Evolutionary conservation across 2,797 vertebrate species (phyloP).

Genomic region (Pygocentrus nattereri): DNA sequence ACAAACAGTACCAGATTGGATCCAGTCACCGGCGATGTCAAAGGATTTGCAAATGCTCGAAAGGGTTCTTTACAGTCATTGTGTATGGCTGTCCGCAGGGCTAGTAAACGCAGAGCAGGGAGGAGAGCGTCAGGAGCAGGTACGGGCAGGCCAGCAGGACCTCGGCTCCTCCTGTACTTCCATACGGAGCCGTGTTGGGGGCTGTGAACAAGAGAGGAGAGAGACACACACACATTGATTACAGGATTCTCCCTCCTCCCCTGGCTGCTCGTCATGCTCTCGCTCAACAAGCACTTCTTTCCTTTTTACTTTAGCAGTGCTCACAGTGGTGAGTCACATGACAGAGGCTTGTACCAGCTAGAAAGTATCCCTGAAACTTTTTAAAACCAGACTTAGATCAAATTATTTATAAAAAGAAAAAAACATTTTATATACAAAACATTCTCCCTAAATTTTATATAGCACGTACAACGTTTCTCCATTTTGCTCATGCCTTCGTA

Average conservation of each 20-base stretch:
- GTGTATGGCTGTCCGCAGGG: conserved; percentile 87
- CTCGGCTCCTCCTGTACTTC: conserved; percentile 90
- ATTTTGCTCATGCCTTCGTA: neutral
- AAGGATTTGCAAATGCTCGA: conserved; percentile 91
- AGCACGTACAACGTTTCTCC: neutral
- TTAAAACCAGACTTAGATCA: too few species aligned
- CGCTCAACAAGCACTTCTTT: conserved; percentile 39
- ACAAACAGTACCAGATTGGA: conserved; percentile 94
- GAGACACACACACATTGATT: conserved; percentile 64
- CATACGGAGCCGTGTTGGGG: conserved; percentile 95
- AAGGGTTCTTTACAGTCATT: conserved; percentile 91
- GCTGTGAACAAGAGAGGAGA: conserved; percentile 85
- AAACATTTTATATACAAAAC: neutral
- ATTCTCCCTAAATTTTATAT: too few species aligned
- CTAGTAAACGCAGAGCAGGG: conserved; percentile 95
- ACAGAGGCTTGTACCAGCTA: neutral
- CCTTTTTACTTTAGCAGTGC: neutral
- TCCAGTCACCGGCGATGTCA: conserved; percentile 91
- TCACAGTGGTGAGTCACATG: conserved; percentile 32
- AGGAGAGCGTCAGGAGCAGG: conserved; percentile 94
- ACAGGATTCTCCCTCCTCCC: conserved; percentile 65
- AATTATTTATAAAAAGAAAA: too few species aligned
- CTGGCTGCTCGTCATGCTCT: conserved; percentile 45
- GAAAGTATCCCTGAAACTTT: too few species aligned
- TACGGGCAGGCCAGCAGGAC: conserved; percentile 92